phyloP scores from a whole-genome alignment of 2,113 vertebrate genomes.

The Anolis carolinensis region DNA sequence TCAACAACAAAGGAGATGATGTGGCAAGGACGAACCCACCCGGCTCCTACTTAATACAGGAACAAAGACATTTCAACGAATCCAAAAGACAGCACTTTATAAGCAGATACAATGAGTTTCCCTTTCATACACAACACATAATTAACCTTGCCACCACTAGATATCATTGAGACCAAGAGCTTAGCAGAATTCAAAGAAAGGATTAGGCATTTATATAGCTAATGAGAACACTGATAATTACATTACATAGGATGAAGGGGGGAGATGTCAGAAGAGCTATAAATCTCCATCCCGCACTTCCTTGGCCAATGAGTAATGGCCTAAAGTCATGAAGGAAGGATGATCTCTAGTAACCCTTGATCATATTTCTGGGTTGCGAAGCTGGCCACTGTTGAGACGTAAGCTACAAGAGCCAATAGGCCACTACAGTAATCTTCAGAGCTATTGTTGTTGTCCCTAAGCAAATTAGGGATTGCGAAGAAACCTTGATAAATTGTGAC shows the following conservation, averaged over 20 bases:
- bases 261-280: slow-evolving; percentile 11
- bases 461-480: background rate
- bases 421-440: slow-evolving; percentile 12
- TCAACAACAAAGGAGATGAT: background rate
- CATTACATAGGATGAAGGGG: background rate
- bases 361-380: slow-evolving; percentile 22
- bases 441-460: background rate
- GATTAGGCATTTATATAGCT: background rate
- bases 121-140: background rate
- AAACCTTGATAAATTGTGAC: no score
- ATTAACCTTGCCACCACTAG: slow-evolving; percentile 37
- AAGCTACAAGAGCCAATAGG: background rate
- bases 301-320: slow-evolving; percentile 3
- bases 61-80: slow-evolving; percentile 1
- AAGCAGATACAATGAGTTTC: background rate
- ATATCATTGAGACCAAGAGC: background rate
- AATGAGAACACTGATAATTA: slow-evolving; percentile 39
- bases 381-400: background rate
- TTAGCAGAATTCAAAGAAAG: slow-evolving; percentile 36
- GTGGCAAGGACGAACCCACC: slow-evolving; percentile 13
- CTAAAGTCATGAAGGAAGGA: background rate
- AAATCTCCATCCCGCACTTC: slow-evolving; percentile 4
- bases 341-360: background rate
- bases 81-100: background rate
- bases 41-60: background rate